Base-by-base conservation (phyloP, 2,113 vertebrate genomes). In the Marmota monax region DNA sequence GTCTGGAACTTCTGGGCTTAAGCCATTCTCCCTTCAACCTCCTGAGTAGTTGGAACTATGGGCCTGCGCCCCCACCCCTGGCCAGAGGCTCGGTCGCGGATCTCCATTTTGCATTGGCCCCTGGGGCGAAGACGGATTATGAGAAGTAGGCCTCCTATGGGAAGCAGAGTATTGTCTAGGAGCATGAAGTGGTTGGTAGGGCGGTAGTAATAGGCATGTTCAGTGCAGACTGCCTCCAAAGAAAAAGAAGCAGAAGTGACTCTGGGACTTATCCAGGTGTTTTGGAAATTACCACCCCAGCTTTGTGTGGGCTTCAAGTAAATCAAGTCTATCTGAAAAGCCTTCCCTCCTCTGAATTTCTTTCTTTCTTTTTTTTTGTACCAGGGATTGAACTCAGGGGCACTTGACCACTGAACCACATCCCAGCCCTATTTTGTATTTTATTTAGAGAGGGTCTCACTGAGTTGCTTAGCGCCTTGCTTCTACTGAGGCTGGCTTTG, bases 61-160 rank as follows among this genome's bases (percentile, higher is more conserved):
- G 20, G 20, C 4, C 5, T 29, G 0, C 2, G 9, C 27, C 51
- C 58, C 74, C 4, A 7, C 8, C 3, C 25, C 8, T 1, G 17
- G 65, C 29, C 5, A 88, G 37, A 42, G 22, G 11, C 39, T 39
- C 39, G 39, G 39, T 39, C 4, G 4, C 0, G 39, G 39, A 39
- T 39, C 39, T 39, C 39, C 39, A 4, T 39, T 39, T 39, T 39
- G 39, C 39, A 39, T 39, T 39, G 39, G 39, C 39, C 39, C 39
- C 39, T 39, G 39, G 39, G 39, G 39, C 39, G 39, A 39, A 39
- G 65, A 11, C 56, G 70, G 53, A 61, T 37, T 84, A 8, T 63
- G 73, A 86, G 74, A 34, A 65, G 53, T 42, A 70, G n/a, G 85
- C 14, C 18, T 48, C 37, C 1, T 51, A 4, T 78, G 45, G 53